Conservation (phyloP, 2,113 vertebrate genomes). For the Eleginops maclovinus region DNA sequence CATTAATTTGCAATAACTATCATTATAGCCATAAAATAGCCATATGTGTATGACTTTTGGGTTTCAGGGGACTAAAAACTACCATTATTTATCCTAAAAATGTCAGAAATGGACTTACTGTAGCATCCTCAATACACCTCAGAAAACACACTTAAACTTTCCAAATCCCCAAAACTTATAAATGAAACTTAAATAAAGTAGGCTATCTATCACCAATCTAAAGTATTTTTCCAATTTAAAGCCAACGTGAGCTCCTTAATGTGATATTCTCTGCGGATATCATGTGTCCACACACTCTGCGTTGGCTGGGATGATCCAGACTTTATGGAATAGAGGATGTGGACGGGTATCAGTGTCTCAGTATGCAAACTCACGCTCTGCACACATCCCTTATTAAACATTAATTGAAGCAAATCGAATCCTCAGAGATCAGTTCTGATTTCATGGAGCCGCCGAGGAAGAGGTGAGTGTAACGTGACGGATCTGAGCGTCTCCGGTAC, state of each 20-base stretch:
- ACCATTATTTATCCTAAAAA: too few relatives aligned
- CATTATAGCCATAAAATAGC: too few relatives aligned
- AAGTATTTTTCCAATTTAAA: constrained; percentile 29
- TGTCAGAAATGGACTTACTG: too few relatives aligned
- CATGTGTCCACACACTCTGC: constrained; percentile 33
- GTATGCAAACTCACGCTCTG: constrained; percentile 59
- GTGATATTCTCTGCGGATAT: constrained; percentile 42
- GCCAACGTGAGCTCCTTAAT: constrained; percentile 1
- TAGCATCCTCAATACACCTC: too few relatives aligned
- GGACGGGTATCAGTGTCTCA: constrained; percentile 53
- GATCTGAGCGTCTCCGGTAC: neutral
- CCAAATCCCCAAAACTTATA: too few relatives aligned
- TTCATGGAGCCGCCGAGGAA: constrained; percentile 36
- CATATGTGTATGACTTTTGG: too few relatives aligned
- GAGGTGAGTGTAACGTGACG: constrained; percentile 5
- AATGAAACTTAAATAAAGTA: too few relatives aligned
- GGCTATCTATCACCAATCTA: too few relatives aligned
- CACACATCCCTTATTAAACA: constrained; percentile 46
- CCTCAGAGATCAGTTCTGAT: constrained; percentile 50
- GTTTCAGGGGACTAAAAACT: too few relatives aligned
- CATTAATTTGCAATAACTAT: too few relatives aligned
- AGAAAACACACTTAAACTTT: too few relatives aligned
- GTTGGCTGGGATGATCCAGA: neutral
- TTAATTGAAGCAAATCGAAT: constrained; percentile 69
- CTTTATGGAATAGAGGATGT: constrained; percentile 51